A percentile compares a stretch with the other conserved stretches of the same genome.
Conservation (phyloP, 2,888 invertebrate species). For the Tipula unca region DNA sequence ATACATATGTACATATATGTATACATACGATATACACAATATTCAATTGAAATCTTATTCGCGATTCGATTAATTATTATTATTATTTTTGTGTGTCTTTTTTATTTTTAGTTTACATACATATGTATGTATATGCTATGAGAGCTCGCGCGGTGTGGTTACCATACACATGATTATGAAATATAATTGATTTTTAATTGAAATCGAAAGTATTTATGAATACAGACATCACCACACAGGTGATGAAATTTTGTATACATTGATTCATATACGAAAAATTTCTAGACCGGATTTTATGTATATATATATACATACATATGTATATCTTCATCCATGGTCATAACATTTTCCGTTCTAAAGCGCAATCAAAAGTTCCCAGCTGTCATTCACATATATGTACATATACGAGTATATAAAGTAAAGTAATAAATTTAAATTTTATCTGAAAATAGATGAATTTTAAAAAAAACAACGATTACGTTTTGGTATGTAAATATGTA, state of each 20-base stretch:
- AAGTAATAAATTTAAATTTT: neutral
- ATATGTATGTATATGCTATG: no score
- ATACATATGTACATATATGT: neutral
- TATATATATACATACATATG: neutral
- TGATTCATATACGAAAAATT: neutral
- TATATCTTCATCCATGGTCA: neutral
- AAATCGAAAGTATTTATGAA: neutral
- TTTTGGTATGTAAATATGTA: neutral
- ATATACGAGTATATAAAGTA: neutral
- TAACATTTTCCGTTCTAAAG: neutral
- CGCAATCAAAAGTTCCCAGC: neutral
- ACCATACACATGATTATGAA: neutral
- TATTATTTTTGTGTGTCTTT: neutral
- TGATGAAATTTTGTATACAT: neutral
- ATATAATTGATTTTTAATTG: conserved; percentile 4
- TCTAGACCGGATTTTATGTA: neutral
- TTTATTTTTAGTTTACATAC: neutral
- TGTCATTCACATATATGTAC: neutral
- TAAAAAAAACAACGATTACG: neutral
- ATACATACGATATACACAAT: neutral
- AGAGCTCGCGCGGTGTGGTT: neutral
- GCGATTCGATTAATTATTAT: neutral
- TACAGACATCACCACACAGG: neutral
- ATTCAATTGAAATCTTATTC: neutral
- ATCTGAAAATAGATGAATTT: neutral